A percentile compares a stretch with the other conserved stretches of the same genome.
These are phyloP conservation scores for Leguminivora glycinivorella DNA, from an alignment of 1,140 invertebrate genomes.

Conservation along the genomic window DNA sequence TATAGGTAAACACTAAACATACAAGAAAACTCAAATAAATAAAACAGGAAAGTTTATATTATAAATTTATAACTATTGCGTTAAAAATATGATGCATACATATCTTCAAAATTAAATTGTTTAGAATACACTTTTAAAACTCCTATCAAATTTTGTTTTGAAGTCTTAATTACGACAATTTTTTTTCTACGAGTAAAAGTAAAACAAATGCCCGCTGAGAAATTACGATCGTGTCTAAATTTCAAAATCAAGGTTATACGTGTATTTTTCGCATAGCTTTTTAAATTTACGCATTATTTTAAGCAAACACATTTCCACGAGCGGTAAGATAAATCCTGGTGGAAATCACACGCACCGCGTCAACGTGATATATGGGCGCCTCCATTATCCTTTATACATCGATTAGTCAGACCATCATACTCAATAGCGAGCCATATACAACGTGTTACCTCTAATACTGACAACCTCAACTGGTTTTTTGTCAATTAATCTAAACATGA, in stretches of 20 bases:
- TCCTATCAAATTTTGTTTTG: no score
- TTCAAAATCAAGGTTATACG: neutral
- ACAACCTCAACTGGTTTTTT: neutral
- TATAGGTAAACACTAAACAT: no score
- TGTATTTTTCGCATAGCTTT: neutral
- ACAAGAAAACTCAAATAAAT: no score
- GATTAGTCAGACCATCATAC: constrained; percentile 17
- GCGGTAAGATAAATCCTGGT: constrained; percentile 20
- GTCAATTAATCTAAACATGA: neutral
- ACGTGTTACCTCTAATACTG: neutral
- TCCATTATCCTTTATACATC: constrained; percentile 26
- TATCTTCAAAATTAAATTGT: no score
- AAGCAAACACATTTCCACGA: neutral
- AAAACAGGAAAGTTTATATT: no score
- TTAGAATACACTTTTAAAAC: no score
- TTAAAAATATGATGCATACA: no score
- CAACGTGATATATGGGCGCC: constrained; percentile 22
- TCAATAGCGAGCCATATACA: constrained; percentile 20
- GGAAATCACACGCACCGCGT: constrained; percentile 23
- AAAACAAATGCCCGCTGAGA: no score
- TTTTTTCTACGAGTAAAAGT: no score
- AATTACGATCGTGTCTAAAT: no score
- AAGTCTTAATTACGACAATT: no score
- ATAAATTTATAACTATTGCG: no score
- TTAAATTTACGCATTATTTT: neutral